Evolutionary conservation across 2,113 vertebrate genomes (phyloP).

Genomic region (Mormyrus lacerda): DNA sequence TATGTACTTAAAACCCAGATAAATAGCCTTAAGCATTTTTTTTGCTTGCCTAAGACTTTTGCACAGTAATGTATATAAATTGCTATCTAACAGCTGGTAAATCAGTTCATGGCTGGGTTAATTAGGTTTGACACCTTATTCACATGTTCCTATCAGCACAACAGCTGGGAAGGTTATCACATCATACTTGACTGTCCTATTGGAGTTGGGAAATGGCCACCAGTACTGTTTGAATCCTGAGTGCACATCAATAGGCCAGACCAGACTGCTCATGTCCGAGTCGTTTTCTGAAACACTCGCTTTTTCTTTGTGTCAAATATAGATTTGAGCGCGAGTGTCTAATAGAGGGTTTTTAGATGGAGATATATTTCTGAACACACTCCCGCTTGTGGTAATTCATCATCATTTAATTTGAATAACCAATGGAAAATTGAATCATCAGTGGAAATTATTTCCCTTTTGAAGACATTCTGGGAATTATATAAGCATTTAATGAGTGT

Average conservation of each 20-base stretch:
- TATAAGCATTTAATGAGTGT: conserved; percentile 12
- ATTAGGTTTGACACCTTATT: background rate
- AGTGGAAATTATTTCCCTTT: conserved; percentile 16
- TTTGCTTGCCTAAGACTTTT: background rate
- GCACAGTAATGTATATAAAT: background rate
- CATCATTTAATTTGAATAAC: conserved; percentile 13
- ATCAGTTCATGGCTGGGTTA: background rate
- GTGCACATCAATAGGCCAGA: background rate
- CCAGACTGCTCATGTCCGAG: background rate
- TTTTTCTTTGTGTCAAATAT: conserved; percentile 10
- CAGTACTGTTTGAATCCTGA: background rate
- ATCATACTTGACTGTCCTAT: background rate
- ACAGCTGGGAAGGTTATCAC: background rate
- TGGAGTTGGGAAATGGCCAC: background rate
- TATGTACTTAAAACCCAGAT: background rate
- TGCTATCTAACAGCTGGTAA: background rate
- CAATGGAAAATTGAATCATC: conserved; percentile 18
- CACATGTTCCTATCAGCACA: background rate
- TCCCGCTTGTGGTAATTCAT: background rate
- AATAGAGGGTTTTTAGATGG: background rate
- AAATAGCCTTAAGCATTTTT: background rate
- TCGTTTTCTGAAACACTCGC: background rate
- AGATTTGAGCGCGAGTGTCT: background rate
- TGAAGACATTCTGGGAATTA: background rate
- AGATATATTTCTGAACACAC: background rate